Conservation (phyloP, 2,113 vertebrate genomes). For the Chunga burmeisteri region DNA sequence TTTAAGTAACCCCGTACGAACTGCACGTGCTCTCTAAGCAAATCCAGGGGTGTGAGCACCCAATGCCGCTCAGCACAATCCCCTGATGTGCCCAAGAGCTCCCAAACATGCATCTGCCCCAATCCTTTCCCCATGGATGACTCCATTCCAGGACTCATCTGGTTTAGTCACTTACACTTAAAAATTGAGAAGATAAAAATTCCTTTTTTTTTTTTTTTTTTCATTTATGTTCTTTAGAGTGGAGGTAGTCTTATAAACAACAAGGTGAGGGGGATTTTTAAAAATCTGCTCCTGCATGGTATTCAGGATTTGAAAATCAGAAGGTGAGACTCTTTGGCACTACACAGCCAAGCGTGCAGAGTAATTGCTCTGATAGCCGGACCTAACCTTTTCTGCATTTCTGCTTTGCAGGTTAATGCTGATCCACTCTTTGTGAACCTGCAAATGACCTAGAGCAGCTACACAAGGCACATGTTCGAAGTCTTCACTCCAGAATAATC, state of each 20-base stretch:
- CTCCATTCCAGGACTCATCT: neutral
- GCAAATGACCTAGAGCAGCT: neutral
- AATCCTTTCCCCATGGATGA: neutral
- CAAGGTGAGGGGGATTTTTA: neutral
- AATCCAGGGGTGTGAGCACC: neutral
- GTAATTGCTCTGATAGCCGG: neutral
- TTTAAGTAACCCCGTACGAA: fast-evolving
- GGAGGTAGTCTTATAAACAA: neutral
- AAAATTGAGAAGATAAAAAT: neutral
- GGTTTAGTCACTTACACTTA: neutral
- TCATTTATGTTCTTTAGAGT: neutral
- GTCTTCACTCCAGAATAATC: neutral
- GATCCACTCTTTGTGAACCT: neutral
- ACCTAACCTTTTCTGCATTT: neutral
- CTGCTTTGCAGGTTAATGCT: neutral
- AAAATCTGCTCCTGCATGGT: neutral
- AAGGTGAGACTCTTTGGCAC: neutral
- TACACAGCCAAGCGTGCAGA: neutral
- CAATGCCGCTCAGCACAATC: neutral
- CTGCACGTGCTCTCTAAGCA: neutral
- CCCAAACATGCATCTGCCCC: neutral
- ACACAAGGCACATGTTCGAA: neutral
- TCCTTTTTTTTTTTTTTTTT: neutral
- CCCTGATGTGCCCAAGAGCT: neutral
- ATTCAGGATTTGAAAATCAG: neutral